These are phyloP conservation scores for Syrmaticus mikado DNA, from an alignment of 2,113 vertebrate species.

Conservation along the genomic window DNA sequence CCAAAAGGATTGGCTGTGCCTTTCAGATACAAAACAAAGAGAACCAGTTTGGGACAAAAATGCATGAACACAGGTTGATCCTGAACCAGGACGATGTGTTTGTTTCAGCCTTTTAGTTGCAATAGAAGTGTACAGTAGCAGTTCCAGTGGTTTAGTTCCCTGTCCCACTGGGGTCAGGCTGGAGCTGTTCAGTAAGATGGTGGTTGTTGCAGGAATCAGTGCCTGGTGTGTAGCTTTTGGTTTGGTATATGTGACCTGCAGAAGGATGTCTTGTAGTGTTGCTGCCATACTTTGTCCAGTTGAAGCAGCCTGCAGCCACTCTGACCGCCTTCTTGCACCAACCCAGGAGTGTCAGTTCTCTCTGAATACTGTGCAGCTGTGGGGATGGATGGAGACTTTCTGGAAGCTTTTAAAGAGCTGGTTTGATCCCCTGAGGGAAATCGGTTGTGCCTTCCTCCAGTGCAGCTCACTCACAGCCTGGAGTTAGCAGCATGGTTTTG, in stretches of 20 bases:
- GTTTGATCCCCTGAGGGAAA: background rate
- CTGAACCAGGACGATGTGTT: background rate
- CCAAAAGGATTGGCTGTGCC: background rate
- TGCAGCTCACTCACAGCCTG: background rate
- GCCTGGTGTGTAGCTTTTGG: accelerated
- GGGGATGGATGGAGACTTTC: background rate
- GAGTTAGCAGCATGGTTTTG: background rate
- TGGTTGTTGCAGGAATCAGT: background rate
- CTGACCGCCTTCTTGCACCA: background rate
- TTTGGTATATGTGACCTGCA: background rate
- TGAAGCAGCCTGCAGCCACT: background rate
- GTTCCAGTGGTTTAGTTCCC: background rate
- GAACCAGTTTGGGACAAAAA: background rate
- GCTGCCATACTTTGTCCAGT: background rate
- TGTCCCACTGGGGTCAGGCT: background rate
- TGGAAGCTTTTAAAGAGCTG: background rate
- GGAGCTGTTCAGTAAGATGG: background rate
- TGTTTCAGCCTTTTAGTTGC: background rate
- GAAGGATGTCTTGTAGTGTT: background rate
- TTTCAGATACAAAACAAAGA: background rate
- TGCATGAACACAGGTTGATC: background rate
- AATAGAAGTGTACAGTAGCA: background rate
- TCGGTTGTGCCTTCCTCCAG: background rate
- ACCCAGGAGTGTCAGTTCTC: background rate
- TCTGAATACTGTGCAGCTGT: background rate